These are phyloP conservation scores for Plotosus lineatus DNA, from an alignment of 2,113 vertebrate genomes.

Conservation along the genomic window DNA sequence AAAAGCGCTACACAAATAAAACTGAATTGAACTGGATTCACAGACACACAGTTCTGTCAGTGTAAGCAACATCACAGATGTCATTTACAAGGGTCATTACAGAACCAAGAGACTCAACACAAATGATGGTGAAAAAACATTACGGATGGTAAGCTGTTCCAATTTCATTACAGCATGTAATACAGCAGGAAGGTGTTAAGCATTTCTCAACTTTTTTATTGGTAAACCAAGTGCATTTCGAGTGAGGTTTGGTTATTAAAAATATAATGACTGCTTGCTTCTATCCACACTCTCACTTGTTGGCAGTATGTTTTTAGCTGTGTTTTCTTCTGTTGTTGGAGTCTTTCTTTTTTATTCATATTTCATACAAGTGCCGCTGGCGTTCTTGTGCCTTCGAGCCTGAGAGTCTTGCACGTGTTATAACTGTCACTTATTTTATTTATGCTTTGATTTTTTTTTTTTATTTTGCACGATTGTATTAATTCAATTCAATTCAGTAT, in stretches of 20 bases:
- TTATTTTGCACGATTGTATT: background rate
- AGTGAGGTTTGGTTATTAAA: background rate
- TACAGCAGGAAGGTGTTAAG: background rate
- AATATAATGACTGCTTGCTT: too few species aligned
- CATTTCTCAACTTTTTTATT: background rate
- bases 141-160: background rate
- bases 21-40: too few species aligned
- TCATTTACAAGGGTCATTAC: slow-evolving; percentile 22
- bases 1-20: too few species aligned
- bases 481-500: too few species aligned
- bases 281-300: background rate
- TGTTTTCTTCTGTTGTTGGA: background rate
- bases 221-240: background rate
- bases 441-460: background rate
- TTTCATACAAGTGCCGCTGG: background rate
- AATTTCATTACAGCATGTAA: background rate
- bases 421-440: background rate
- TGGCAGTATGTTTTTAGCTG: background rate
- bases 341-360: slow-evolving; percentile 2
- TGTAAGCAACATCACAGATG: slow-evolving; percentile 19
- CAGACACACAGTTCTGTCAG: slow-evolving; percentile 1
- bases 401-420: background rate
- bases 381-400: background rate
- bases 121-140: slow-evolving; percentile 1
- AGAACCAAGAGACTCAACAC: background rate